Percentiles rank a stretch among this genome's conserved stretches.
These are phyloP conservation scores for Toxotes jaculatrix DNA, from an alignment of 2,113 vertebrate genomes.

Conservation along the genomic window DNA sequence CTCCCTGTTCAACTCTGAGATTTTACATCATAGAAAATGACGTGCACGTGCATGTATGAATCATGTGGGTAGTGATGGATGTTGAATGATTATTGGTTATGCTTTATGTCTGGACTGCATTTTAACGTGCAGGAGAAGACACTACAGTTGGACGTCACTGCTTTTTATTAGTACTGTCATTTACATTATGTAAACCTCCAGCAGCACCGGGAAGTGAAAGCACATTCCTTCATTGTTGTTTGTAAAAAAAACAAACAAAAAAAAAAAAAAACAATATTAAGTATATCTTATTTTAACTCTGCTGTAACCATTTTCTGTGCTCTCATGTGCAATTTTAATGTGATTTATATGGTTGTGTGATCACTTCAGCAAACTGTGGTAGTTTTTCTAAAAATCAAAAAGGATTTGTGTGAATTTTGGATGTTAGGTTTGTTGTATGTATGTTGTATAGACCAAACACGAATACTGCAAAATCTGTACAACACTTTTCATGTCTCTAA, in stretches of 20 bases:
- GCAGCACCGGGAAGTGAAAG: not conserved
- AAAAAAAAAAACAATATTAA: not conserved
- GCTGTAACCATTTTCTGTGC: slow-evolving; percentile 30
- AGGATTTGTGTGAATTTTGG: slow-evolving; percentile 3
- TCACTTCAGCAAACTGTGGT: slow-evolving; percentile 7
- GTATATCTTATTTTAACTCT: slow-evolving; percentile 23
- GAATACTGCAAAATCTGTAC: slow-evolving; percentile 13
- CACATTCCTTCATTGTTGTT: not conserved
- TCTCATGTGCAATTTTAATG: slow-evolving; percentile 56
- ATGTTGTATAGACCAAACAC: slow-evolving; percentile 5
- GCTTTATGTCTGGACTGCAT: not conserved
- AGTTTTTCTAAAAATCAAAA: slow-evolving; percentile 18
- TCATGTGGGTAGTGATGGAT: slow-evolving; percentile 18
- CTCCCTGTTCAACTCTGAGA: not conserved
- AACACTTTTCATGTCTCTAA: slow-evolving; percentile 22
- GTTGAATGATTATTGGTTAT: slow-evolving; percentile 15
- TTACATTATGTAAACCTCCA: slow-evolving; percentile 50
- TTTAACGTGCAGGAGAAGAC: not conserved
- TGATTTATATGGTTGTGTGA: slow-evolving; percentile 23
- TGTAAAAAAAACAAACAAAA: not conserved
- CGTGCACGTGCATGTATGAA: not conserved
- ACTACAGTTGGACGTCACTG: not conserved
- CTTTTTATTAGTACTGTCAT: slow-evolving; percentile 10
- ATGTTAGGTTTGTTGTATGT: not conserved
- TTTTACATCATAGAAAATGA: not conserved